Evolutionary conservation across 2,113 vertebrate species (phyloP), one percentile per base, ranked within the genome.

Genomic region (Sapayoa aenigma): DNA sequence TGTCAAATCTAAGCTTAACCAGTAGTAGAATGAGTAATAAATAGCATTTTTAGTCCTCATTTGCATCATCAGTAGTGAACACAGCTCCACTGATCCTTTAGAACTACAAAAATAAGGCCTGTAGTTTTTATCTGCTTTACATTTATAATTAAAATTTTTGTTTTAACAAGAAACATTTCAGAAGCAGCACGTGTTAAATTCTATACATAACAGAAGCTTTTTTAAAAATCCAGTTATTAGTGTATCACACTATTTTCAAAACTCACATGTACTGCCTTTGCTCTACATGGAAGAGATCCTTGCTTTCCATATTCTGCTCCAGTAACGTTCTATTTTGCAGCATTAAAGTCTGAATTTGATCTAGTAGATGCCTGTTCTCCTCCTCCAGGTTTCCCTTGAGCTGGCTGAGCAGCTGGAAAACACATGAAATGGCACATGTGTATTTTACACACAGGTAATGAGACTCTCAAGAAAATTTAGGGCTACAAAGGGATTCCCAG

Each of bases 221-320:
- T 28, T 42, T 2, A 8, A 76, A 68, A 35, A 59, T 6, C 35
- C 6, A 84, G 8, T 18, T 50, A 55, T n/a, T 58, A 71, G 15
- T 13, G 13, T 27, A 68, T 37, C 58, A 68, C 63, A 94, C 68
- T 33, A 71, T 41, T 31, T 94, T 73, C 92, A 94, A 67, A 97
- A 98, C 98, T 80, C 97, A 99, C 99, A 99, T 99, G 97, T 99
- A 99, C 87, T 99, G 99, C 97, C 99, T 98, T 97, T 99, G 99
- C 93, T 99, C 99, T 15, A 99, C 99, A 28, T 99, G 99, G 97
- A 99, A 99, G 89, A 99, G 98, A 97, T 99, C 99, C 96, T 99
- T 99, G 99, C 99, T 99, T 97, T 99, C 99, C 99, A 99, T 99
- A 87, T 99, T 99, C 96, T 99, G 99, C 93, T 99, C 99, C 97